Percentiles rank a stretch among this genome's conserved stretches.
Conservation (phyloP, 2,888 invertebrate species). For the Drosophila rellima region DNA sequence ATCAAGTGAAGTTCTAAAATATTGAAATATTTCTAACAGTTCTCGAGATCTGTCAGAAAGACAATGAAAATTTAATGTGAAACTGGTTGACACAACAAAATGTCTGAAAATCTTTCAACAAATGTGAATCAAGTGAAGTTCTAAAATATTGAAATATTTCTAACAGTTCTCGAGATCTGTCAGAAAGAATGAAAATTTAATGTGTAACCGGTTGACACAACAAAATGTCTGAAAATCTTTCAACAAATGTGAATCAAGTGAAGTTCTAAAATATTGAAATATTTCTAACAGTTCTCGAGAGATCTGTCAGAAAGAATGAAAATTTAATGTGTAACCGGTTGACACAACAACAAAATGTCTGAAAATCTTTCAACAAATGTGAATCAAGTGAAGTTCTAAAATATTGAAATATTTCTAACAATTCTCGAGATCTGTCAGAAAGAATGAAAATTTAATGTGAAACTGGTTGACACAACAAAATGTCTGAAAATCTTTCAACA, state of each 20-base stretch:
- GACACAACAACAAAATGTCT: no score
- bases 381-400: not conserved
- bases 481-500: no score
- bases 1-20: not conserved
- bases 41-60: constrained; percentile 29
- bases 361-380: no score
- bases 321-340: constrained; percentile 48
- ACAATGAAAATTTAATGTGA: constrained; percentile 55
- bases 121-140: not conserved
- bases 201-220: constrained; percentile 37
- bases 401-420: not conserved
- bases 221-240: no score
- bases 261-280: not conserved
- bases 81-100: constrained; percentile 16
- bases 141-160: not conserved
- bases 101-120: no score
- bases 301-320: constrained; percentile 42
- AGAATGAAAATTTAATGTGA: constrained; percentile 54
- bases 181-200: constrained; percentile 49
- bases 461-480: constrained; percentile 16
- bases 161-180: constrained; percentile 20
- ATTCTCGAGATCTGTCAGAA: constrained; percentile 27
- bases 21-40: not conserved
- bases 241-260: not conserved
- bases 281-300: constrained; percentile 3